These are phyloP conservation scores for Callospermophilus lateralis DNA, from an alignment of 2,113 vertebrate species.

Conservation along the genomic window DNA sequence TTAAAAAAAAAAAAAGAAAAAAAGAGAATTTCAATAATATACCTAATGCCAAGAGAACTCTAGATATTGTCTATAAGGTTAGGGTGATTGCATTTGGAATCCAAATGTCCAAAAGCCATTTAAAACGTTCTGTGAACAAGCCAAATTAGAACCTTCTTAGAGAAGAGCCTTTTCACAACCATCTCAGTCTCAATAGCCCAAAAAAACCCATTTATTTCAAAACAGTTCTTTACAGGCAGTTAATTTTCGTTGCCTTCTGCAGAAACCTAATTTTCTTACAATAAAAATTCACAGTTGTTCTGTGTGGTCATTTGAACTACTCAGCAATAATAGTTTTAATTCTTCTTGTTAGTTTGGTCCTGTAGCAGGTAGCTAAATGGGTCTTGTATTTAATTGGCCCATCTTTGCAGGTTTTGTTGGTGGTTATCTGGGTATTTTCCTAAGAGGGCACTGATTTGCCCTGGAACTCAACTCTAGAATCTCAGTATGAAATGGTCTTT, in stretches of 20 bases:
- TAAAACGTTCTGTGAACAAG: conserved; percentile 36
- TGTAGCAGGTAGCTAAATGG: not conserved
- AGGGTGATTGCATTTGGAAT: not conserved
- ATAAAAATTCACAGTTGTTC: conserved; percentile 44
- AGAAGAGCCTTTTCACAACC: conserved; percentile 23
- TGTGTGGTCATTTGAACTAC: conserved; percentile 1
- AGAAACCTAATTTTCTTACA: conserved; percentile 51
- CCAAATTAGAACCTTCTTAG: not conserved
- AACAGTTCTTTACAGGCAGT: conserved; percentile 53
- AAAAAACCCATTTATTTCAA: conserved; percentile 54
- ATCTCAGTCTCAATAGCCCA: conserved; percentile 32
- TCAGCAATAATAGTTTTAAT: not conserved
- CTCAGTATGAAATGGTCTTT: not conserved
- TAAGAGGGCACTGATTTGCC: not conserved
- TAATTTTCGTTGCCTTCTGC: conserved; percentile 56
- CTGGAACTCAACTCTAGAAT: not conserved
- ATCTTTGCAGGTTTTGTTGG: not conserved
- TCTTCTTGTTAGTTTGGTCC: conserved; percentile 2
- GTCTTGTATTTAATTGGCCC: not conserved
- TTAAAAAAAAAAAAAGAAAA: not conserved
- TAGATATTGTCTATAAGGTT: not conserved
- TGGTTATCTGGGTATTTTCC: not conserved
- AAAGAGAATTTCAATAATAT: not conserved
- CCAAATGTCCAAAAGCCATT: not conserved
- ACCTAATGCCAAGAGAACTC: not conserved